Evolutionary conservation across 2,888 invertebrate genomes (phyloP), one percentile per base, ranked within the genome.

Genomic region (Callimorpha dominula): DNA sequence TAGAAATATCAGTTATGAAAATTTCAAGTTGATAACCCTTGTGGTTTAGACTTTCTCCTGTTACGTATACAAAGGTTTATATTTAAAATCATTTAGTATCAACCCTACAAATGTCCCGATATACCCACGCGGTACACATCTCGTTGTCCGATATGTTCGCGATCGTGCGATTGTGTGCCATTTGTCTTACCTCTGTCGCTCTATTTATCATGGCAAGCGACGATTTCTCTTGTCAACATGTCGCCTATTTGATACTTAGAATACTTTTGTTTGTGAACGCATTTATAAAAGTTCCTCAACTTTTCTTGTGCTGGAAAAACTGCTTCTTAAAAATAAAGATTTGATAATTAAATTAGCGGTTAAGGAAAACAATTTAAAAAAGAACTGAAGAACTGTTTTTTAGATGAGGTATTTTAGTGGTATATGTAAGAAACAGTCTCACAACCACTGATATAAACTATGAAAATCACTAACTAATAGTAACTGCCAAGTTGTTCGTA

Each of bases 171-270:
- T 79, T 52, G 66, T 54, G 50, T n/a, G 72, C 78, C 78, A 86
- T 85, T 81, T 76, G 81, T 86, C 85, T 83, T 74, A 77, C 75
- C 78, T 80, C 76, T 78, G 81, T 79, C 78, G 77, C 68, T 78
- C 78, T 83, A 83, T 85, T 83, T 85, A 79, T 86, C 82, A 83
- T 79, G 78, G 71, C 70, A 74, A 74, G 73, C 74, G 69, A 76
- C 78, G 78, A 82, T 83, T 79, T 69, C 73, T 79, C 78, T 73
- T 77, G 78, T 79, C 73, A 71, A 77, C 75, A 72, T 70, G 72
- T 77, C 67, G 62, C 63, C 66, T 73, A 73, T 76, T 71, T 80
- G 67, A 62, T 15, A 71, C 66, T 72, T 75, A 42, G 57, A 72
- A 57, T 46, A 64, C 11, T 72, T 68, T 67, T 65, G 65, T 71